A percentile compares a stretch with the other conserved stretches of the same genome.
Conservation (phyloP, 2,113 vertebrate species). For the Daubentonia madagascariensis region DNA sequence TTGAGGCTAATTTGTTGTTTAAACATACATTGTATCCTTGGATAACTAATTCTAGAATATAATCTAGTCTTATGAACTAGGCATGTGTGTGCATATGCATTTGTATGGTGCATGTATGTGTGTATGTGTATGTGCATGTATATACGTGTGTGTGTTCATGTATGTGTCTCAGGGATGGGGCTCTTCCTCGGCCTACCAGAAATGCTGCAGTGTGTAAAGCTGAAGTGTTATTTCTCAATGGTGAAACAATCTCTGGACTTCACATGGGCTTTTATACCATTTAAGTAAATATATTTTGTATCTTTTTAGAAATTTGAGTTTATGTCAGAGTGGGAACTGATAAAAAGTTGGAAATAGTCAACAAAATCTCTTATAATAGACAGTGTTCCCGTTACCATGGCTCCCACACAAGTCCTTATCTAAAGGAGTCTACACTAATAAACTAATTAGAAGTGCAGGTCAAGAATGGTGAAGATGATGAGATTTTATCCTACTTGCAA, state of each 20-base stretch:
- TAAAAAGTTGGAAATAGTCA: not conserved
- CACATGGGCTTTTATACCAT: not conserved
- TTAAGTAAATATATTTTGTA: not conserved
- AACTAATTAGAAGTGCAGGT: not conserved
- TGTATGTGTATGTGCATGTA: not conserved
- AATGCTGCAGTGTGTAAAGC: not conserved
- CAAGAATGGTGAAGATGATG: not conserved
- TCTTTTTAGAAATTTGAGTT: not conserved
- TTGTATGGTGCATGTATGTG: not conserved
- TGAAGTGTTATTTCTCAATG: not conserved
- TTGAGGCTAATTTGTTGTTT: not conserved
- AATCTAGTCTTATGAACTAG: not conserved
- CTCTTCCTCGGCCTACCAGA: not conserved
- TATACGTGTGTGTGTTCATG: not conserved
- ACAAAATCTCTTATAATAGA: not conserved
- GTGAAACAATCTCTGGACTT: not conserved
- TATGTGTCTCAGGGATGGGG: not conserved
- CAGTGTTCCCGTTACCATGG: not conserved
- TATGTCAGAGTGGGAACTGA: not conserved
- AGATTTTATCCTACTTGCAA: not conserved
- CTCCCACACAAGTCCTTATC: not conserved
- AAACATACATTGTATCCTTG: not conserved
- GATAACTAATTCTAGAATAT: not conserved
- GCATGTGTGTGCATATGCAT: not conserved
- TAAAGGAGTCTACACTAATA: not conserved